Conservation (phyloP, 2,888 invertebrate genomes). For the Cremastinae sp. region DNA sequence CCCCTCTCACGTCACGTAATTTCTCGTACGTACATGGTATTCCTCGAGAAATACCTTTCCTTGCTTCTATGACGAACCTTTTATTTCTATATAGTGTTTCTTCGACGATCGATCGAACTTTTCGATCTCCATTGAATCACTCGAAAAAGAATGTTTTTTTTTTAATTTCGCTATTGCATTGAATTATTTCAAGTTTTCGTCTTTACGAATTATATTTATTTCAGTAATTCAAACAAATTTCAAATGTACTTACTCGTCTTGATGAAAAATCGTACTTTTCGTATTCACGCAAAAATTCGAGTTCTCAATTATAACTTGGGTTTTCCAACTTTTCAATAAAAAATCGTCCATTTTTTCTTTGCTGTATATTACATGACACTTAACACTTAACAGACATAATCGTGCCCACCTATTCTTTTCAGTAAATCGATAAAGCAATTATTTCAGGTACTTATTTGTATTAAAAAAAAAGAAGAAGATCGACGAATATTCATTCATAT, state of each 20-base stretch:
- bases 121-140: too few relatives aligned
- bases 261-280: too few relatives aligned
- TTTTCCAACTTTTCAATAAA: constrained; percentile 29
- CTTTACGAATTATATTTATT: too few relatives aligned
- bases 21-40: background rate
- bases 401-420: constrained; percentile 54
- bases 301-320: background rate
- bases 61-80: too few relatives aligned
- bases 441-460: constrained; percentile 60
- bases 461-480: constrained; percentile 49
- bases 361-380: constrained; percentile 57
- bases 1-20: constrained; percentile 11
- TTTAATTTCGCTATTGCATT: background rate
- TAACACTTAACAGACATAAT: constrained; percentile 55
- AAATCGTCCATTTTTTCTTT: constrained; percentile 23
- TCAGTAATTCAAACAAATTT: too few relatives aligned
- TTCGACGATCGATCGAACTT: too few relatives aligned
- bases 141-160: background rate
- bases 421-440: constrained; percentile 55
- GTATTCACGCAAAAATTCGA: background rate
- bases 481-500: constrained; percentile 50
- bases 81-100: background rate
- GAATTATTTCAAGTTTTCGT: too few relatives aligned
- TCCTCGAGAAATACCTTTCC: background rate
- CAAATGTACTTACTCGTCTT: too few relatives aligned